These are phyloP conservation scores for Aspidiotus destructor DNA, from an alignment of 2,888 invertebrate genomes.

Conservation along the genomic window DNA sequence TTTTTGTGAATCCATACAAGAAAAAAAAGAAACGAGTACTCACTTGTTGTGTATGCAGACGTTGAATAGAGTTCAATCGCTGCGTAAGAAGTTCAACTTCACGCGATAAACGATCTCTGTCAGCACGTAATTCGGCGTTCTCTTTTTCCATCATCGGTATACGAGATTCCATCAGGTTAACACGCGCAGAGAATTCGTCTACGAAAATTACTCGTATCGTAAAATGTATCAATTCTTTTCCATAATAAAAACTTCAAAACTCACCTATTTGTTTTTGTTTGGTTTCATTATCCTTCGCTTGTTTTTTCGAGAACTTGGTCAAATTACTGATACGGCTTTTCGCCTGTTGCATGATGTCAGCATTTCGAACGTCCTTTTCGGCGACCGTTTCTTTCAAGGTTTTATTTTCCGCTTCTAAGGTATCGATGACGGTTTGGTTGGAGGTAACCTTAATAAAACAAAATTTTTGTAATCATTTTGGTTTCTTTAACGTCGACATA, in stretches of 20 bases:
- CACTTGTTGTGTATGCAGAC: conserved; percentile 50
- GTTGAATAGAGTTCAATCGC: conserved; percentile 57
- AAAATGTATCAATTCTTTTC: background rate
- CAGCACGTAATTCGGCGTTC: conserved; percentile 53
- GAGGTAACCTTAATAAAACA: conserved; percentile 35
- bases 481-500: background rate
- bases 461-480: background rate
- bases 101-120: conserved; percentile 46
- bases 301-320: conserved; percentile 46
- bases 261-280: conserved; percentile 20
- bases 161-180: conserved; percentile 54
- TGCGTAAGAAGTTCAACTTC: conserved; percentile 63
- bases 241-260: background rate
- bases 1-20: too few species aligned
- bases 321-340: conserved; percentile 62
- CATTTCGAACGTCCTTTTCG: conserved; percentile 57
- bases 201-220: background rate
- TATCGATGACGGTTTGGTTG: conserved; percentile 51
- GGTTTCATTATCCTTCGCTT: background rate
- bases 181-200: conserved; percentile 41
- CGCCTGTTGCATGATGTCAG: conserved; percentile 60
- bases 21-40: background rate
- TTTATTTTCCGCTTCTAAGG: conserved; percentile 57
- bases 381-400: conserved; percentile 48
- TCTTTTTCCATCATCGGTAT: conserved; percentile 64